Evolutionary conservation across 1,140 invertebrate genomes (phyloP).

Genomic region (Agrypnia vestita): DNA sequence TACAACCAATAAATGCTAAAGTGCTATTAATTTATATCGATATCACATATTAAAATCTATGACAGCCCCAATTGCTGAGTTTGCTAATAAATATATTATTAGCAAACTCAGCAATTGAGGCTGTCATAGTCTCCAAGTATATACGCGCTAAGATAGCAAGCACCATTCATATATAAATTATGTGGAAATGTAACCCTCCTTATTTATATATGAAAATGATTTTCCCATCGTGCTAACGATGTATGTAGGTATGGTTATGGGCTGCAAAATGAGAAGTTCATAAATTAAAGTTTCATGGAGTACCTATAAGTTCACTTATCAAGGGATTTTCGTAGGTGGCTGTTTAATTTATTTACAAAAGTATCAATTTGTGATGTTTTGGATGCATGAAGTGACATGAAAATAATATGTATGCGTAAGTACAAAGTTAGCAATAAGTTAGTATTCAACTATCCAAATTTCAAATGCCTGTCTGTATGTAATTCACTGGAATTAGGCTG

Average conservation of each 20-base stretch:
- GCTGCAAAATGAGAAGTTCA: conserved; percentile 7
- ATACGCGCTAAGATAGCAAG: too few species aligned
- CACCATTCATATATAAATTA: too few species aligned
- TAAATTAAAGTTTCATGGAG: too few species aligned
- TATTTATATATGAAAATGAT: neutral
- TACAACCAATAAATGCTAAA: neutral
- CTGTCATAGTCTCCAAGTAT: too few species aligned
- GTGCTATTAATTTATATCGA: neutral
- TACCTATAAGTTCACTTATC: too few species aligned
- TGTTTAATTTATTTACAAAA: conserved; percentile 4
- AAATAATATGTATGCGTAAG: too few species aligned
- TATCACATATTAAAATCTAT: neutral
- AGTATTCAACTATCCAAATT: too few species aligned
- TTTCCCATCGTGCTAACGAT: conserved; percentile 5
- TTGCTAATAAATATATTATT: conserved; percentile 15
- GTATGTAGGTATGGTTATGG: neutral
- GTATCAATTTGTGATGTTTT: conserved; percentile 7
- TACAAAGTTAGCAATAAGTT: too few species aligned
- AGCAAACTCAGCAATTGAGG: too few species aligned
- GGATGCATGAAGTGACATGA: neutral
- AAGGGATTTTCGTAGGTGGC: conserved; percentile 6
- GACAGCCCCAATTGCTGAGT: neutral
- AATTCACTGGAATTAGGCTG: too few species aligned
- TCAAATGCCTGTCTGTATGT: too few species aligned
- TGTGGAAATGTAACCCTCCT: too few species aligned